These are phyloP conservation scores for Apteryx mantelli DNA, from an alignment of 2,113 vertebrate species.

Conservation along the genomic window DNA sequence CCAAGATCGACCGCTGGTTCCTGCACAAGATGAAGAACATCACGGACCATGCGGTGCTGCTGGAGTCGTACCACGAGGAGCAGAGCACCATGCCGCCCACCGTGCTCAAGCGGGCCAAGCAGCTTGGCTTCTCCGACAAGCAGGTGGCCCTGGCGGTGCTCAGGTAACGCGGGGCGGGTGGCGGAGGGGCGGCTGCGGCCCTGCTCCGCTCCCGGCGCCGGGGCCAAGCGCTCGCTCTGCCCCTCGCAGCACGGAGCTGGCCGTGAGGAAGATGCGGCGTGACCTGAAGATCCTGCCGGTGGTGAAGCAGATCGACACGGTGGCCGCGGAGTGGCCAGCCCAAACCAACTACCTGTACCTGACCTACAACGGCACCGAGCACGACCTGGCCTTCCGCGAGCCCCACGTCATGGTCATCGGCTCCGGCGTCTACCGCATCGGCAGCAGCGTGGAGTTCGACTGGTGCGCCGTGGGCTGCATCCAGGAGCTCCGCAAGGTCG, in stretches of 20 bases:
- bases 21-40: conserved; percentile 98
- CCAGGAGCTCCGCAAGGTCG: conserved; percentile 92
- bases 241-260: conserved; percentile 89
- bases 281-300: conserved; percentile 90
- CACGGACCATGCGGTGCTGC: conserved; percentile 79
- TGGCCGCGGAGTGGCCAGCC: conserved; percentile 96
- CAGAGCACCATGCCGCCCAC: conserved; percentile 81
- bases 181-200: rapidly evolving
- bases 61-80: conserved; percentile 84
- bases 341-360: conserved; percentile 97
- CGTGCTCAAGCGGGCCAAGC: conserved; percentile 88
- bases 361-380: conserved; percentile 88
- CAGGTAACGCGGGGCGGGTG: conserved; percentile 76
- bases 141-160: conserved; percentile 93
- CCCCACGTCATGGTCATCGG: conserved; percentile 95
- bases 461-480: conserved; percentile 98
- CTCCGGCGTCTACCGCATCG: conserved; percentile 96
- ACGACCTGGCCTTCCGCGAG: conserved; percentile 86
- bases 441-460: conserved; percentile 97
- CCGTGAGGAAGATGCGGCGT: conserved; percentile 89
- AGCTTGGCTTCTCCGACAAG: conserved; percentile 96
- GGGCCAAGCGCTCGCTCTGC: rapidly evolving
- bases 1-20: conserved; percentile 98
- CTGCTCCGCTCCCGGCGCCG: rapidly evolving
- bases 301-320: conserved; percentile 97